These are phyloP conservation scores for Sitta europaea DNA, from an alignment of 2,113 vertebrate species.

Conservation along the genomic window DNA sequence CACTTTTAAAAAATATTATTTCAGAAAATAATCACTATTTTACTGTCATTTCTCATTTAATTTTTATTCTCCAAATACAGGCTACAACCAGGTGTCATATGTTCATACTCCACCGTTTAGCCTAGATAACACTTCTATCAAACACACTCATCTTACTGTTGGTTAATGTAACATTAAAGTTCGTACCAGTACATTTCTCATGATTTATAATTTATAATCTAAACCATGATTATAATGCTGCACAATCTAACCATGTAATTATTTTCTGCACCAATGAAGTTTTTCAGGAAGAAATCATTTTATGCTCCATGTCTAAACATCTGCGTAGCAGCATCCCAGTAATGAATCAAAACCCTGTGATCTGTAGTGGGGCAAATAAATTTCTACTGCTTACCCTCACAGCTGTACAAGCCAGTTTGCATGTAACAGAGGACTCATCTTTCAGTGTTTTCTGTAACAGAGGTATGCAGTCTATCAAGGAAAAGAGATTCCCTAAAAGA, in stretches of 20 bases:
- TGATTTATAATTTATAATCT: no score
- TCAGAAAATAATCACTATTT: not conserved
- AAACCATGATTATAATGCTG: no score
- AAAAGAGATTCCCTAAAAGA: slow-evolving; percentile 81
- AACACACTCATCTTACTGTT: not conserved
- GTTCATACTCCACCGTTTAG: not conserved
- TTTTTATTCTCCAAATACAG: not conserved
- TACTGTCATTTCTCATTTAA: not conserved
- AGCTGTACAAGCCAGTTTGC: slow-evolving; percentile 91
- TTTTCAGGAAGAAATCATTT: not conserved
- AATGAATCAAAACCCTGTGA: not conserved
- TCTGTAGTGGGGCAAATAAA: not conserved
- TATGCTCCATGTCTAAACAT: not conserved
- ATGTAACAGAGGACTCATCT: slow-evolving; percentile 94
- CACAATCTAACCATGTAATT: fast-evolving
- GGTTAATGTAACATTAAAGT: not conserved
- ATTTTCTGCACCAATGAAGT: not conserved
- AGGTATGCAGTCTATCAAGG: slow-evolving; percentile 86
- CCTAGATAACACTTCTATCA: not conserved
- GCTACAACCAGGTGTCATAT: not conserved
- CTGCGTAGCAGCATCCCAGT: not conserved
- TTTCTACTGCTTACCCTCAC: slow-evolving; percentile 81
- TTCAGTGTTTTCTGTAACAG: slow-evolving; percentile 84
- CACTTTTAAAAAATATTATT: not conserved
- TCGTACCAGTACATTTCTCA: not conserved